Percentiles rank a stretch among this genome's conserved stretches.
These are phyloP conservation scores for Orthonyx spaldingii DNA, from an alignment of 2,113 vertebrate species.

Conservation along the genomic window DNA sequence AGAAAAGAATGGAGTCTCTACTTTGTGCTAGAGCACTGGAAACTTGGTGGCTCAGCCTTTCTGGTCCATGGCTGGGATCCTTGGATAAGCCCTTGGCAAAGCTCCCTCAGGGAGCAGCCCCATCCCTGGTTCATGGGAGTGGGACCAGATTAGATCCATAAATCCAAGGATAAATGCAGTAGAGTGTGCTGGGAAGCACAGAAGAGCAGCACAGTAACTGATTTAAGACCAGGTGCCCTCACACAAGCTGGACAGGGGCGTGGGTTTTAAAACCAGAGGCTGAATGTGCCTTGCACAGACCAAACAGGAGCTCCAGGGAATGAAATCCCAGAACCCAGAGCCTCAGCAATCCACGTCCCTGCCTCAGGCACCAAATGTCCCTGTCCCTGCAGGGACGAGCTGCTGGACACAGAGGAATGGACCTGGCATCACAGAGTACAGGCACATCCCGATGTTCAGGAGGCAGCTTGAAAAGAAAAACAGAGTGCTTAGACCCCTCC, in stretches of 20 bases:
- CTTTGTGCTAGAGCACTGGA: accelerated
- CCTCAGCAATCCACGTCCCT: accelerated
- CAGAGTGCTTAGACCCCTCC: background rate
- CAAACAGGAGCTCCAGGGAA: background rate
- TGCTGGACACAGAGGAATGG: background rate
- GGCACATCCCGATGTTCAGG: accelerated
- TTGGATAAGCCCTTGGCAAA: background rate
- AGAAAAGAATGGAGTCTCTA: background rate
- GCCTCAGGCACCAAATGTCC: background rate
- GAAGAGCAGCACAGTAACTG: background rate
- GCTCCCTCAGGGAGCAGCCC: background rate
- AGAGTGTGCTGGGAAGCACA: background rate
- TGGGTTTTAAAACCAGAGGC: background rate
- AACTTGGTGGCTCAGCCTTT: background rate
- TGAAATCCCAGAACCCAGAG: background rate
- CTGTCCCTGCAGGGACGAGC: background rate
- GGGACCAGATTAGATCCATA: background rate
- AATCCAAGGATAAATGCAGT: background rate
- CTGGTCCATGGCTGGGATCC: background rate
- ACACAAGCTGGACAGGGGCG: accelerated
- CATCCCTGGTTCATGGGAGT: accelerated
- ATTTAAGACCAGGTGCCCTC: background rate
- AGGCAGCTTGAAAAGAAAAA: background rate
- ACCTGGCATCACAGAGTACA: accelerated
- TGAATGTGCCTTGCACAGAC: background rate